Conservation (phyloP, 2,797 vertebrate species). For the Argentina silus region DNA sequence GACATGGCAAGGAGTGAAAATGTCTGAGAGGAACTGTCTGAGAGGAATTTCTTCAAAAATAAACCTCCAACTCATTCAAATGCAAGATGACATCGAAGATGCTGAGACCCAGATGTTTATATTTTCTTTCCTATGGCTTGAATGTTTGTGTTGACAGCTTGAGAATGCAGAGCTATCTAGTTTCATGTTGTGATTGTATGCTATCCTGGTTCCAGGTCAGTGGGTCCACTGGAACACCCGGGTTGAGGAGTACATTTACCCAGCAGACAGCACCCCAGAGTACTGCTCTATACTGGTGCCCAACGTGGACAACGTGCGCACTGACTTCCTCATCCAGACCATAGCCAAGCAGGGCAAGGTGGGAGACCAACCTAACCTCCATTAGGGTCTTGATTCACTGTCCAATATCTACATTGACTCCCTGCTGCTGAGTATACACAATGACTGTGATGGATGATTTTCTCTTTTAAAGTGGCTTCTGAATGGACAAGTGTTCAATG, state of each 20-base stretch:
- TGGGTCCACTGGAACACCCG: conserved; percentile 90
- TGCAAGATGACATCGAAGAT: no score
- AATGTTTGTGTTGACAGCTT: no score
- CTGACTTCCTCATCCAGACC: conserved; percentile 91
- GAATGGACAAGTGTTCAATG: conserved; percentile 25
- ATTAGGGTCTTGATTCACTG: no score
- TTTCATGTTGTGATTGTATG: not conserved
- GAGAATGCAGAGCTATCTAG: no score
- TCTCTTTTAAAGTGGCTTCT: not conserved
- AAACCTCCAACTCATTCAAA: no score
- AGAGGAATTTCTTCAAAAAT: no score
- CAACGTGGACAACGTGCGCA: conserved; percentile 94
- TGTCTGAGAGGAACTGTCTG: no score
- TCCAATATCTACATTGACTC: not conserved
- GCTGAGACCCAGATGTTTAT: no score
- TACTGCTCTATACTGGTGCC: conserved; percentile 94
- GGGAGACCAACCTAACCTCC: conserved; percentile 29
- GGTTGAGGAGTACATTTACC: conserved; percentile 88
- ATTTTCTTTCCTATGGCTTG: no score
- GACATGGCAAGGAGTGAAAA: no score
- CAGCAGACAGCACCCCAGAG: conserved; percentile 78
- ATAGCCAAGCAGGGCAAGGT: conserved; percentile 96
- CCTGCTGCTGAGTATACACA: not conserved
- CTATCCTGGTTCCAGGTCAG: conserved; percentile 73
- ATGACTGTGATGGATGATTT: not conserved